phyloP scores from a whole-genome alignment of 2,113 vertebrate genomes.

The Scomber scombrus region DNA sequence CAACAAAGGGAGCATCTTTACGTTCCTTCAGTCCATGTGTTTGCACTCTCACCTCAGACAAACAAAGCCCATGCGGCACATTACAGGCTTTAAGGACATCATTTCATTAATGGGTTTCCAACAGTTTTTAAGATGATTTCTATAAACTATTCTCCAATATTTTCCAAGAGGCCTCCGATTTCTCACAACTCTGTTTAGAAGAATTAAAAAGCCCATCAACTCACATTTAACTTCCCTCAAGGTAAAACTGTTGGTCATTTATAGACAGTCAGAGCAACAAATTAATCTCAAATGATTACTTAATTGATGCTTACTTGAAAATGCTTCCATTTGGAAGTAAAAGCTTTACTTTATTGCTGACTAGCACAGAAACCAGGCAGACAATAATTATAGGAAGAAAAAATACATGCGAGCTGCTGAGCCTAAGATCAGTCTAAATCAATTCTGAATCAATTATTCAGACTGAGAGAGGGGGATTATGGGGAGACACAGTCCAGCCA shows the following conservation, averaged over 20 bases:
- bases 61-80: neutral
- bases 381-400: slow-evolving; percentile 67
- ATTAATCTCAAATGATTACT: slow-evolving; percentile 54
- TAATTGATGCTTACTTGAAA: slow-evolving; percentile 51
- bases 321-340: slow-evolving; percentile 44
- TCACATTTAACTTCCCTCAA: slow-evolving; percentile 22
- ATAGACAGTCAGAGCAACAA: slow-evolving; percentile 38
- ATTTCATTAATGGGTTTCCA: neutral
- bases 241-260: slow-evolving; percentile 13
- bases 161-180: neutral
- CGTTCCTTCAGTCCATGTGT: neutral
- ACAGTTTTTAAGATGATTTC: neutral
- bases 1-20: neutral
- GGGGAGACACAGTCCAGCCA: slow-evolving; percentile 9
- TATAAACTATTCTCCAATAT: neutral
- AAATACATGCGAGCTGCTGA: slow-evolving; percentile 48
- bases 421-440: slow-evolving; percentile 57
- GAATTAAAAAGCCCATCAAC: neutral
- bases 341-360: slow-evolving; percentile 43
- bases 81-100: neutral
- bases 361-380: slow-evolving; percentile 32
- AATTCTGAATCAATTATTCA: slow-evolving; percentile 73
- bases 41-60: neutral
- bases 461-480: slow-evolving; percentile 30
- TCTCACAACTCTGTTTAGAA: slow-evolving; percentile 3